These are phyloP conservation scores for Dreissena polymorpha DNA, from an alignment of 1,140 invertebrate genomes.

Conservation along the genomic window DNA sequence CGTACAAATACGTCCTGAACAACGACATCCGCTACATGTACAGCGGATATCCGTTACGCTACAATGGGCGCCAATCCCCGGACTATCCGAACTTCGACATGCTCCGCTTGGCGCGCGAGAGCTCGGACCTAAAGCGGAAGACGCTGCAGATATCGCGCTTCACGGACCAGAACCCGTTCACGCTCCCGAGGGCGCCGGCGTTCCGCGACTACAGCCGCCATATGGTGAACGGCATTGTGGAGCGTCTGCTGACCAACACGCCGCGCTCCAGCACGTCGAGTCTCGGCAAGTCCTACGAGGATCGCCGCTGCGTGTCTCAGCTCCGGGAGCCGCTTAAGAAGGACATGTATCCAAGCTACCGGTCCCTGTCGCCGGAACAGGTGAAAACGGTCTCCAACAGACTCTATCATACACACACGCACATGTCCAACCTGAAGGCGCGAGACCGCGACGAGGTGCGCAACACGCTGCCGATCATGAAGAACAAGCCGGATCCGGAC, in stretches of 20 bases:
- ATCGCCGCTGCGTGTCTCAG: constrained; percentile 42
- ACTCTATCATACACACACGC: constrained; percentile 53
- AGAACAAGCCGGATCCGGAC: constrained; percentile 46
- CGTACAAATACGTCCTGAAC: constrained; percentile 52
- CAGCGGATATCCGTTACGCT: constrained; percentile 44
- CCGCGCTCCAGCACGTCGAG: constrained; percentile 1
- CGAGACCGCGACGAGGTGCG: constrained; percentile 41
- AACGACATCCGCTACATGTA: constrained; percentile 56
- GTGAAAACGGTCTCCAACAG: constrained; percentile 46
- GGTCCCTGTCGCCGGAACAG: constrained; percentile 47
- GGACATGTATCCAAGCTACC: constrained; percentile 49
- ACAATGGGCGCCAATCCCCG: constrained; percentile 26
- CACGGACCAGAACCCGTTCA: constrained; percentile 38
- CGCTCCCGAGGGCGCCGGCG: constrained; percentile 46
- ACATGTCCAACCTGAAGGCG: constrained; percentile 48
- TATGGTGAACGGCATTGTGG: constrained; percentile 35
- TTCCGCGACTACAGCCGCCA: constrained; percentile 50
- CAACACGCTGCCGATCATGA: constrained; percentile 45
- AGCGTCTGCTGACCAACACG: constrained; percentile 23
- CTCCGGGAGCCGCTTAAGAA: constrained; percentile 47
- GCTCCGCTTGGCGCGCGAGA: constrained; percentile 49
- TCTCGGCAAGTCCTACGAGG: constrained; percentile 33
- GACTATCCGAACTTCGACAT: constrained; percentile 56
- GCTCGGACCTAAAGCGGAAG: constrained; percentile 40
- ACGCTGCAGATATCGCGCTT: constrained; percentile 43